Evolutionary conservation across 2,113 vertebrate genomes (phyloP).

Genomic region (Kobus ellipsiprymnus): DNA sequence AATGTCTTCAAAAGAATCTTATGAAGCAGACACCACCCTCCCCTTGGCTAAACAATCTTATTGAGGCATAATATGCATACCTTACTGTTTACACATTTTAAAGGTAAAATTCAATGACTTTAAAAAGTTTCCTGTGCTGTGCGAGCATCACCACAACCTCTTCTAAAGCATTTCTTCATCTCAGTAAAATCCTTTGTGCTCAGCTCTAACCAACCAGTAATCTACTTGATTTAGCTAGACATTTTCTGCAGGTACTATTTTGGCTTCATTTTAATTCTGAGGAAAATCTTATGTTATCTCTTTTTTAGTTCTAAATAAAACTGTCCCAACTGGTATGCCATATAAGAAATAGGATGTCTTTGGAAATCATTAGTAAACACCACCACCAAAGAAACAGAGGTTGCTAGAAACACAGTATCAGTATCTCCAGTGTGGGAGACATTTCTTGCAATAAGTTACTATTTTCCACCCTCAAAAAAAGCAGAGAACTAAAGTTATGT

Average conservation of each 20-base stretch:
- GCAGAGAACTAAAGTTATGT: neutral
- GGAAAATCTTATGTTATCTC: neutral
- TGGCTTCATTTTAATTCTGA: neutral
- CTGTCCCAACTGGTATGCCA: neutral
- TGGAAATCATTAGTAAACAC: neutral
- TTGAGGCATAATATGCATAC: neutral
- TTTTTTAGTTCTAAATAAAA: neutral
- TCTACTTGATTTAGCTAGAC: neutral
- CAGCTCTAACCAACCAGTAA: neutral
- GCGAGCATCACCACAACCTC: rapidly evolving
- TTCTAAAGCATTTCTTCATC: neutral
- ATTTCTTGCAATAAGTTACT: neutral
- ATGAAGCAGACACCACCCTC: neutral
- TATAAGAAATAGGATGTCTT: neutral
- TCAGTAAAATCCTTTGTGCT: neutral
- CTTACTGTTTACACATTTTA: neutral
- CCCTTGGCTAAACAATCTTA: neutral
- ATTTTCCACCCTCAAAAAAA: neutral
- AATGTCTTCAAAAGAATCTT: neutral
- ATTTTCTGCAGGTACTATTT: neutral
- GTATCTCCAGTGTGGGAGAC: neutral
- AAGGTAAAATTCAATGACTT: neutral
- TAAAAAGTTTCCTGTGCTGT: neutral
- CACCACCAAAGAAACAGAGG: neutral
- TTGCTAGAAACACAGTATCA: neutral